phyloP scores from a whole-genome alignment of 2,888 invertebrate genomes.

The Mamestra brassicae region DNA sequence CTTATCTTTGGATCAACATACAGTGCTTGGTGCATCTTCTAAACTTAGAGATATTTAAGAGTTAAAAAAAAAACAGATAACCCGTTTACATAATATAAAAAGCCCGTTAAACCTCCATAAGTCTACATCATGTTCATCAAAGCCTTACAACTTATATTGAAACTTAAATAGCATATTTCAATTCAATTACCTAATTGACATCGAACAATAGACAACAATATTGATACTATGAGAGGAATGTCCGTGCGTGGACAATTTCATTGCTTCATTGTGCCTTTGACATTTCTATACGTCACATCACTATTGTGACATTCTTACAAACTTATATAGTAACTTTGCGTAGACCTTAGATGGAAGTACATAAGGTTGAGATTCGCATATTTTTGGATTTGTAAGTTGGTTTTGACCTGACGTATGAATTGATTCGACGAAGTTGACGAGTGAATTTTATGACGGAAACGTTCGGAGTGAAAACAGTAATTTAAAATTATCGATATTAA shows the following conservation, averaged over 20 bases:
- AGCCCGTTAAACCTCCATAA: background rate
- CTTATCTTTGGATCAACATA: too few species aligned
- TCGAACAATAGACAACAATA: slow-evolving; percentile 68
- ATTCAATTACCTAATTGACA: slow-evolving; percentile 70
- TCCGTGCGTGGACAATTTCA: slow-evolving; percentile 70
- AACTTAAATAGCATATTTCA: slow-evolving; percentile 45
- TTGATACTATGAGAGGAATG: slow-evolving; percentile 67
- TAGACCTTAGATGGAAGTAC: background rate
- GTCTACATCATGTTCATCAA: slow-evolving; percentile 3
- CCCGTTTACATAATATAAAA: background rate
- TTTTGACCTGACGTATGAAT: slow-evolving; percentile 70
- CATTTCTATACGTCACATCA: slow-evolving; percentile 75
- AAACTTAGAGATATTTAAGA: too few species aligned
- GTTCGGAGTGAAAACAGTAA: slow-evolving; percentile 65
- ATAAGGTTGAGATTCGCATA: slow-evolving; percentile 50
- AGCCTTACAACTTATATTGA: slow-evolving; percentile 48
- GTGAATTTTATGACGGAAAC: slow-evolving; percentile 63
- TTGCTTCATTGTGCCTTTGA: slow-evolving; percentile 72
- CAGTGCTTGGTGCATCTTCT: too few species aligned
- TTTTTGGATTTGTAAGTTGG: slow-evolving; percentile 19
- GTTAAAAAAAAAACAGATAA: background rate
- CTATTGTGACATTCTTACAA: slow-evolving; percentile 69
- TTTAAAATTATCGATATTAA: slow-evolving; percentile 66
- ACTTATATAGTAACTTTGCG: slow-evolving; percentile 38
- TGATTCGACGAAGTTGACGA: slow-evolving; percentile 73